A percentile compares a stretch with the other conserved stretches of the same genome.
Conservation (phyloP, 2,113 vertebrate species). For the Naja naja region DNA sequence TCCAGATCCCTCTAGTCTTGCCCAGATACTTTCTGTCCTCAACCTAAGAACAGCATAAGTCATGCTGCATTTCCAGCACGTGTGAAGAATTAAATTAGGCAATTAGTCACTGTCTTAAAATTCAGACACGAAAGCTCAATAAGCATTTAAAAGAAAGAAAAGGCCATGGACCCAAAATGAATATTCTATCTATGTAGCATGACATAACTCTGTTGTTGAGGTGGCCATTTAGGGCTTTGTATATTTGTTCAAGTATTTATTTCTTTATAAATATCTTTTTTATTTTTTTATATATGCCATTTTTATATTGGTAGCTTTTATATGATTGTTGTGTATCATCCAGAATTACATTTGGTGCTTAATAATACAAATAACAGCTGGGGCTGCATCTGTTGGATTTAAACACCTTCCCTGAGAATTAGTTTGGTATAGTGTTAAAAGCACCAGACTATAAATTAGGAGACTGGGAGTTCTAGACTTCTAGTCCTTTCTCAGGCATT, state of each 20-base stretch:
- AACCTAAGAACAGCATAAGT: background rate
- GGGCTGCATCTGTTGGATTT: background rate
- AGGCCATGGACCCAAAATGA: background rate
- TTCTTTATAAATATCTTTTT: background rate
- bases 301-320: background rate
- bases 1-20: background rate
- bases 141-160: background rate
- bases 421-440: background rate
- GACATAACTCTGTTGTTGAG: background rate
- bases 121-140: background rate
- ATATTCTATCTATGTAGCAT: background rate
- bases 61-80: background rate
- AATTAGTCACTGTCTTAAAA: background rate
- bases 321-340: background rate
- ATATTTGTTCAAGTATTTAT: background rate
- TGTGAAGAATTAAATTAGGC: background rate
- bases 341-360: background rate
- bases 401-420: background rate
- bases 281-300: background rate
- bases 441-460: background rate
- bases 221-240: background rate
- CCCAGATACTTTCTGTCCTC: background rate
- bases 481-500: background rate
- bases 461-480: background rate
- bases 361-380: background rate